Conservation (phyloP, 2,888 invertebrate genomes). For the Phyto melanocephala region DNA sequence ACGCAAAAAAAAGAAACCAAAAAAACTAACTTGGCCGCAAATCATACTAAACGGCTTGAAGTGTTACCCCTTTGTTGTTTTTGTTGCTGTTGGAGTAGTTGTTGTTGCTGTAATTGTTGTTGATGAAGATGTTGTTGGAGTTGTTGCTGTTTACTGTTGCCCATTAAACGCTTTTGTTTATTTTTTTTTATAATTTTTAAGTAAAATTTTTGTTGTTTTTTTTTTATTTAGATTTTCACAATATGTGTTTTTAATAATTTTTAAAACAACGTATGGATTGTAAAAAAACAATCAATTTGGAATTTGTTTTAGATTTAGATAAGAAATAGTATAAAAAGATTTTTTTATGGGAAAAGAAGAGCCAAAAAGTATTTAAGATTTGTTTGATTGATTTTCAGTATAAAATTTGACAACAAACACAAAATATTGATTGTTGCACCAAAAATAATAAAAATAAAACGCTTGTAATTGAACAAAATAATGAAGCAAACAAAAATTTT, state of each 20-base stretch:
- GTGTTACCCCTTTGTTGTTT: conserved; percentile 76
- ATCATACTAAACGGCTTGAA: conserved; percentile 77
- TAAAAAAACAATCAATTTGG: too few relatives aligned
- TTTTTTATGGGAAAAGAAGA: conserved; percentile 24
- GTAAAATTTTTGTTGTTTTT: too few relatives aligned
- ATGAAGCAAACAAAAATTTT: conserved; percentile 4
- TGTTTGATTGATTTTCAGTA: conserved; percentile 19
- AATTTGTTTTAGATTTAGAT: conserved; percentile 6
- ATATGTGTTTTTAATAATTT: conserved; percentile 11
- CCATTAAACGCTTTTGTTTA: conserved; percentile 67
- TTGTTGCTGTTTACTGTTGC: conserved; percentile 67
- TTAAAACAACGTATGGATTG: conserved; percentile 32
- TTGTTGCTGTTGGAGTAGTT: conserved; percentile 67
- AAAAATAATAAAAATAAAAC: not conserved
- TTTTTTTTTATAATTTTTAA: conserved; percentile 42
- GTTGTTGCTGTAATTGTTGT: conserved; percentile 66
- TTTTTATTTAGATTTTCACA: not conserved
- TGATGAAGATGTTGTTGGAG: conserved; percentile 65
- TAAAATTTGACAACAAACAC: conserved; percentile 31
- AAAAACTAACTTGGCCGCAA: conserved; percentile 77
- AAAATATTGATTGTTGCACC: conserved; percentile 4
- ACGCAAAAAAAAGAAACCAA: conserved; percentile 7
- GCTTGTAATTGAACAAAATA: too few relatives aligned
- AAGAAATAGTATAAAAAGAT: conserved; percentile 26
- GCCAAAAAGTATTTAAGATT: conserved; percentile 42